A percentile compares a stretch with the other conserved stretches of the same genome.
These are phyloP conservation scores for Nasonia oneida DNA, from an alignment of 2,888 invertebrate genomes.

Conservation along the genomic window DNA sequence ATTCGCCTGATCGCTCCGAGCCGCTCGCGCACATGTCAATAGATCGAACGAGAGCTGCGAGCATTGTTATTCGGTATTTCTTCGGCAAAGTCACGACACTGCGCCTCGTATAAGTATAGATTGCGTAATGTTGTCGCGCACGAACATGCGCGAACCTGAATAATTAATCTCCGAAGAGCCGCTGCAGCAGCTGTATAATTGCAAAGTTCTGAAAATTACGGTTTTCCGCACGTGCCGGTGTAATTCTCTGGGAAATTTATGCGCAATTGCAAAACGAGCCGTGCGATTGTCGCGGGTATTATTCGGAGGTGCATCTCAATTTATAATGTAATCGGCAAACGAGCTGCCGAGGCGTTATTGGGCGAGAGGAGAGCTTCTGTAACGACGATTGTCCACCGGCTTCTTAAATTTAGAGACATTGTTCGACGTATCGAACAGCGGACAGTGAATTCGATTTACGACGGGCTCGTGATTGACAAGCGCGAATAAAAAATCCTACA, in stretches of 20 bases:
- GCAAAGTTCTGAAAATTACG: neutral
- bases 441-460: neutral
- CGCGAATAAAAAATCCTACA: neutral
- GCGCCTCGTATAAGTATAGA: too few species aligned
- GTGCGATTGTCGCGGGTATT: neutral
- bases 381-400: neutral
- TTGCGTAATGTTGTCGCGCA: too few species aligned
- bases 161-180: too few species aligned
- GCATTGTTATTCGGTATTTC: too few species aligned
- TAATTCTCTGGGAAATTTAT: neutral
- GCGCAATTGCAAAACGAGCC: slow-evolving; percentile 29
- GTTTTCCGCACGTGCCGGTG: neutral
- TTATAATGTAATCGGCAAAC: slow-evolving; percentile 49
- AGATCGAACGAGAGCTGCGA: too few species aligned
- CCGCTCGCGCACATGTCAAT: too few species aligned
- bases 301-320: slow-evolving; percentile 39
- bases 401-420: neutral
- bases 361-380: neutral
- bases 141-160: too few species aligned
- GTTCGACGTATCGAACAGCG: neutral
- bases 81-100: too few species aligned
- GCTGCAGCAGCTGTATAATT: too few species aligned
- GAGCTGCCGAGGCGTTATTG: neutral
- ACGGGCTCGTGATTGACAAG: too few species aligned
- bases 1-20: too few species aligned